Percentiles rank a stretch among this genome's conserved stretches.
Conservation (phyloP, 2,113 vertebrate genomes). For the Rhineura floridana region DNA sequence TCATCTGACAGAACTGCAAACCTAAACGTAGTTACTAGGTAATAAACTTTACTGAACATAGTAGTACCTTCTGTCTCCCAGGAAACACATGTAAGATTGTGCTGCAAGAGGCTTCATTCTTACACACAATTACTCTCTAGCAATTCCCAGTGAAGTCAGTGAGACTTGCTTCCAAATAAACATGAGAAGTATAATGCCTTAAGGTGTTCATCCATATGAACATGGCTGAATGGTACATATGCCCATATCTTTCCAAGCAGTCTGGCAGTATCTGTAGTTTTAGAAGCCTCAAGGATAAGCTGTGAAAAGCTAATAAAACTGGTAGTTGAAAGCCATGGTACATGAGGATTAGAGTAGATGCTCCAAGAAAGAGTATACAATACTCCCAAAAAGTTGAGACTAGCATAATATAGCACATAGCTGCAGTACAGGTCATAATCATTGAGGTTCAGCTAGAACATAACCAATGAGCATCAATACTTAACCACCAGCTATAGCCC, state of each 20-base stretch:
- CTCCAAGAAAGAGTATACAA: not conserved
- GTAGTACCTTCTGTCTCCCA: no score
- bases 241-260: not conserved
- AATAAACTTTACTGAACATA: no score
- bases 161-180: not conserved
- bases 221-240: not conserved
- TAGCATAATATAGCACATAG: not conserved
- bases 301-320: not conserved
- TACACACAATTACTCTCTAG: not conserved
- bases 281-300: not conserved
- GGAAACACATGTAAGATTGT: not conserved
- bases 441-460: not conserved
- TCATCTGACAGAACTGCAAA: not conserved
- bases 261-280: not conserved
- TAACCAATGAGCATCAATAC: not conserved
- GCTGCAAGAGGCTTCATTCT: no score
- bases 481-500: not conserved
- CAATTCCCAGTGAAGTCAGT: not conserved
- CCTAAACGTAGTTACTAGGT: not conserved
- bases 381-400: not conserved
- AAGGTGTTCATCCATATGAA: not conserved
- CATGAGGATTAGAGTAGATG: not conserved
- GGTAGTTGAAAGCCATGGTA: not conserved
- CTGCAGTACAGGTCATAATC: not conserved
- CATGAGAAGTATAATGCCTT: not conserved